Conservation (phyloP, 2,888 invertebrate genomes). For the Temnothorax ravouxi region DNA sequence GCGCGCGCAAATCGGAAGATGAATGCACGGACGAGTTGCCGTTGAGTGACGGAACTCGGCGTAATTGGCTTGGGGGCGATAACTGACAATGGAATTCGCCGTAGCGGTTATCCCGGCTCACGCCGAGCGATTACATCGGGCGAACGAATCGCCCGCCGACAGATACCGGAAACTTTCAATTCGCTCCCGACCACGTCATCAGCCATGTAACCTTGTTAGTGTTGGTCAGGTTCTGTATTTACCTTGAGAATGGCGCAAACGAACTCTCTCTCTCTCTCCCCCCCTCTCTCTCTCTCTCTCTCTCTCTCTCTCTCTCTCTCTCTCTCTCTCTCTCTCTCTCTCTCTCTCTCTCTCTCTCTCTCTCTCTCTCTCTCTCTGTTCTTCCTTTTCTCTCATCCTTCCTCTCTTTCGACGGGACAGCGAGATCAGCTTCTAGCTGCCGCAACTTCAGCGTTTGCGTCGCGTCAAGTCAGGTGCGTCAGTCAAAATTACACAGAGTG, state of each 20-base stretch:
- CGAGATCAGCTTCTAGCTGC: conserved; percentile 3
- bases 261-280: neutral
- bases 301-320: neutral
- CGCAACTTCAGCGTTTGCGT: conserved; percentile 14
- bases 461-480: conserved; percentile 11
- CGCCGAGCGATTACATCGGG: conserved; percentile 21
- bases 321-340: neutral
- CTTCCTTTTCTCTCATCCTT: neutral
- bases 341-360: conserved; percentile 5
- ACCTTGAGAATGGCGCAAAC: conserved; percentile 41
- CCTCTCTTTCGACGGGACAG: conserved; percentile 20
- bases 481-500: conserved; percentile 20
- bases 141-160: conserved; percentile 28
- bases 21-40: conserved; percentile 25
- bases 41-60: conserved; percentile 25
- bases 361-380: neutral
- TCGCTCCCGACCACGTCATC: conserved; percentile 56
- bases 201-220: conserved; percentile 53
- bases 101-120: conserved; percentile 19
- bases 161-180: conserved; percentile 54
- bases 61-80: conserved; percentile 35
- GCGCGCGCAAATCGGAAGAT: conserved; percentile 25
- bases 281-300: neutral
- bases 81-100: conserved; percentile 37
- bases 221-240: conserved; percentile 40